These are phyloP conservation scores for Serinus canaria DNA, from an alignment of 2,113 vertebrate species.

Conservation along the genomic window DNA sequence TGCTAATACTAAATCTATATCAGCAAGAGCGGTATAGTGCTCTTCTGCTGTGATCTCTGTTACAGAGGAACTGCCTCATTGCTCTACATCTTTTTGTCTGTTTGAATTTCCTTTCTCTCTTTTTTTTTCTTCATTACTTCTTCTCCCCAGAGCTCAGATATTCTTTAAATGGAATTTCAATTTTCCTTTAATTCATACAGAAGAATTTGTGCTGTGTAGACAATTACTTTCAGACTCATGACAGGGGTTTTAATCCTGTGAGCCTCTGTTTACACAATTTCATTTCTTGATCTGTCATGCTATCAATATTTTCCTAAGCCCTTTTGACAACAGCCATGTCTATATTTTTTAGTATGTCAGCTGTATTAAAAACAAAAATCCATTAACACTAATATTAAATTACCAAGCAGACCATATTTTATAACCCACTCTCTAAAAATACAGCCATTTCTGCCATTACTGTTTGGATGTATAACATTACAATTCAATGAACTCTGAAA, in stretches of 20 bases:
- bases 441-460: not conserved
- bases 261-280: not conserved
- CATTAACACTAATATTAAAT: not conserved
- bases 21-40: not conserved
- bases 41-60: not conserved
- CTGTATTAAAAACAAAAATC: not conserved
- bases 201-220: not conserved
- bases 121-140: not conserved
- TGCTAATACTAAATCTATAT: not conserved
- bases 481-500: not conserved
- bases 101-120: not conserved
- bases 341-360: not conserved
- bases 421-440: not conserved
- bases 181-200: not conserved
- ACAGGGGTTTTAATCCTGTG: not conserved
- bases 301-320: not conserved
- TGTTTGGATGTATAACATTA: not conserved
- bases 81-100: not conserved
- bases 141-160: not conserved
- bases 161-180: not conserved
- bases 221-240: not conserved
- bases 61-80: not conserved
- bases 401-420: not conserved
- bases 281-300: not conserved
- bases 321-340: not conserved